A percentile compares a stretch with the other conserved stretches of the same genome.
These are phyloP conservation scores for Panonychus citri DNA, from an alignment of 1,140 invertebrate genomes.

Conservation along the genomic window DNA sequence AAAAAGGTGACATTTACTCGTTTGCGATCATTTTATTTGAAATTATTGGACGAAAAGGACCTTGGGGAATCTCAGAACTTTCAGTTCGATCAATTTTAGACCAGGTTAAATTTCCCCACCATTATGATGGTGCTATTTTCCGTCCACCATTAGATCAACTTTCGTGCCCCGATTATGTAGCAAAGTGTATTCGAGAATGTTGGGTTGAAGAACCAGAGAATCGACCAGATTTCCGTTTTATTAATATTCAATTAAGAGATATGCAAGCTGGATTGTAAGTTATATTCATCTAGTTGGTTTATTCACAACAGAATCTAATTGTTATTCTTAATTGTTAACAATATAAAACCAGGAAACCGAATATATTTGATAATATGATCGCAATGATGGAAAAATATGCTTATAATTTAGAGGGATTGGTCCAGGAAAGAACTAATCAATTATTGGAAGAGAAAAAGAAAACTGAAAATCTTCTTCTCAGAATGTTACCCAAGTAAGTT, in stretches of 20 bases:
- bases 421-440: constrained; percentile 78
- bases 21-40: constrained; percentile 46
- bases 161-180: constrained; percentile 32
- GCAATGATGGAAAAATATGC: constrained; percentile 69
- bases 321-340: background rate
- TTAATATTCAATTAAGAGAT: constrained; percentile 51
- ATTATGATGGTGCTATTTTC: constrained; percentile 21
- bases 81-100: constrained; percentile 20
- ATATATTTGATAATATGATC: constrained; percentile 68
- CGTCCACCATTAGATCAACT: constrained; percentile 32
- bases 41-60: constrained; percentile 38
- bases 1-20: constrained; percentile 30
- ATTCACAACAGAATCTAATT: background rate
- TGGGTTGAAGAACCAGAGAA: constrained; percentile 53
- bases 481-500: constrained; percentile 66
- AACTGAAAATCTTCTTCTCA: constrained; percentile 61
- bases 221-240: constrained; percentile 53
- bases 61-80: constrained; percentile 32
- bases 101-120: constrained; percentile 21
- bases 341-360: constrained; percentile 35
- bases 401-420: constrained; percentile 54
- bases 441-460: constrained; percentile 88
- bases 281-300: background rate
- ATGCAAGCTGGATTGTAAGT: constrained; percentile 56
- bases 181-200: constrained; percentile 42